Conservation (phyloP, 2,888 invertebrate species). For the Penaeus monodon region DNA sequence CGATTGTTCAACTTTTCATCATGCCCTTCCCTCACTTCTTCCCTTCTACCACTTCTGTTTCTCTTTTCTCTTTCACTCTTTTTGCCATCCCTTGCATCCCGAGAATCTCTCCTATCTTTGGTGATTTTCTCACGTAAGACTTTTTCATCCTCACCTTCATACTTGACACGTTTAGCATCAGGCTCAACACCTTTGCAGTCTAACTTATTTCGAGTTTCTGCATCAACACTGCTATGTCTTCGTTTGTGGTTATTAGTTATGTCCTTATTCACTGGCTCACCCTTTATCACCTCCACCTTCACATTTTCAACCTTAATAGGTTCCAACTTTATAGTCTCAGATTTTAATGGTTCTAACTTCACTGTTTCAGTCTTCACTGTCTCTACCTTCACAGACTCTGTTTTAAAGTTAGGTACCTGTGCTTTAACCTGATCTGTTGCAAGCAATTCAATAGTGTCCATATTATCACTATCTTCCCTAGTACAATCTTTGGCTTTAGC, state of each 20-base stretch:
- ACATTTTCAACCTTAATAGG: conserved; percentile 30
- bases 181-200: conserved; percentile 32
- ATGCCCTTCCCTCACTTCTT: conserved; percentile 40
- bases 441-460: conserved; percentile 32
- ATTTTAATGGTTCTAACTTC: conserved; percentile 42
- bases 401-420: conserved; percentile 24
- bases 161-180: conserved; percentile 28
- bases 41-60: conserved; percentile 27
- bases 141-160: conserved; percentile 17
- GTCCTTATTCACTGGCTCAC: conserved; percentile 45
- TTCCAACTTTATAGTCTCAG: conserved; percentile 42
- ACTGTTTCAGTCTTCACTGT: conserved; percentile 43
- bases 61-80: conserved; percentile 55
- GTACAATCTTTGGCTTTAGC: conserved; percentile 54
- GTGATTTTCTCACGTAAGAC: conserved; percentile 2
- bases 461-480: conserved; percentile 42
- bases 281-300: conserved; percentile 24
- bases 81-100: conserved; percentile 47
- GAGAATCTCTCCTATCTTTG: conserved; percentile 49
- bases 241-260: conserved; percentile 52
- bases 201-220: conserved; percentile 41
- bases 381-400: conserved; percentile 36
- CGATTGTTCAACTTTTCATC: conserved; percentile 41
- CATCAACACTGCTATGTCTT: conserved; percentile 52
- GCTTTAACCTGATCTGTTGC: conserved; percentile 32